Evolutionary conservation across 2,888 invertebrate species (phyloP), one percentile per base, ranked within the genome.

Genomic region (Caenorhabditis sp.): DNA sequence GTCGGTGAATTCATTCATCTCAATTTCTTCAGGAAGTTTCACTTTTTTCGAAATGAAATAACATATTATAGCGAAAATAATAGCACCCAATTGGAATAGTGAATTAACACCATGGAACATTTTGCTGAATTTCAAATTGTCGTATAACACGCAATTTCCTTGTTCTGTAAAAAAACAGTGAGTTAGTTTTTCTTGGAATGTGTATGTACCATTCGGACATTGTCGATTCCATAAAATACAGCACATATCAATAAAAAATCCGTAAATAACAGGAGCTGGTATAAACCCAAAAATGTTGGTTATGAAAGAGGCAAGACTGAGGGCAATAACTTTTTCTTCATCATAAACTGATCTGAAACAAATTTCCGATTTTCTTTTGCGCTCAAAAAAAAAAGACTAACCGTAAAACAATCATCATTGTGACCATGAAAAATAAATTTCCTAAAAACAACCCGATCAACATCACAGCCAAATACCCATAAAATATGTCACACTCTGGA

Each of bases 261-360:
- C 84, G 24, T 83, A 81, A 36, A 84, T 75, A 4, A 84, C 79
- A 1, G 84, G 84, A n/a, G 83, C 82, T 1, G 84, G 84, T 8
- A 84, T 84, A 71, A 84, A 84, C 23, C 83, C 82, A 53, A 84
- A 74, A 3, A 83, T 65, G 54, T 84, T 84, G 2, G 84, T 84
- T 31, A 76, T 69, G 51, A 77, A 82, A 0, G 84, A 83, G 0
- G 84, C 84, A 23, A 84, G 71, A 43, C 82, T 82, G 12, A 84
- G 72, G 0, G 83, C 82, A 54, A 83, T 79, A 54, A 83, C 81
- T 64, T 81, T 81, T 65, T 82, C 75, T 17, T 84, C 83, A 57
- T 82, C 81, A 43, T 79, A 77, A 1, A 84, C 84, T 19, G 79
- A 80, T 62, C 84, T 82, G 60, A 51, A 78, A n/a, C n/a, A n/a